These are phyloP conservation scores for Oligia strigilis DNA, from an alignment of 2,888 invertebrate species.

Conservation along the genomic window DNA sequence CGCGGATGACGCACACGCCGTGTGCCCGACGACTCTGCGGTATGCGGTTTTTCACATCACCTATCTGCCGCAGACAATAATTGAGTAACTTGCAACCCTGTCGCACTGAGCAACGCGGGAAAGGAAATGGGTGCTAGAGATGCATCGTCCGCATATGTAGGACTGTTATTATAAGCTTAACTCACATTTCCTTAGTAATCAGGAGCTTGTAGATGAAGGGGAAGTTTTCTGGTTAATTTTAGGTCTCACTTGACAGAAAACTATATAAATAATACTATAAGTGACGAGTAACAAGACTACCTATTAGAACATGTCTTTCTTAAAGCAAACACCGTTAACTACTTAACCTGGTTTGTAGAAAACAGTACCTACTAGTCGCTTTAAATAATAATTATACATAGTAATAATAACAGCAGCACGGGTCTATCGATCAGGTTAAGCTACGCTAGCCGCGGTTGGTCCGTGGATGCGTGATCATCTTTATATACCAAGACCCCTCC, in stretches of 20 bases:
- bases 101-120: constrained; percentile 61
- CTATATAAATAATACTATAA: constrained; percentile 1
- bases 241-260: constrained; percentile 32
- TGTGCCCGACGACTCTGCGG: constrained; percentile 72
- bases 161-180: constrained; percentile 69
- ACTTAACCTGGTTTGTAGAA: not conserved
- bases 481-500: not conserved
- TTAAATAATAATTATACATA: not conserved
- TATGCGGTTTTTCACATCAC: constrained; percentile 82
- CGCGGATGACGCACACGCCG: constrained; percentile 65
- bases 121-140: constrained; percentile 74
- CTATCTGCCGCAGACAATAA: constrained; percentile 75
- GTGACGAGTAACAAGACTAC: not conserved
- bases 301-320: not conserved
- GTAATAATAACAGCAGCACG: not conserved
- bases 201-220: constrained; percentile 23
- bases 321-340: not conserved
- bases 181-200: constrained; percentile 62
- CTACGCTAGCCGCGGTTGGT: not conserved
- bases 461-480: not conserved
- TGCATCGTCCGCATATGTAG: constrained; percentile 63
- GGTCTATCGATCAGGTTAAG: too few relatives aligned
- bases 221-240: constrained; percentile 43
- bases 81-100: constrained; percentile 66
- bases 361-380: not conserved